Conservation (phyloP, 2,797 vertebrate species). For the Gymnodraco acuticeps region DNA sequence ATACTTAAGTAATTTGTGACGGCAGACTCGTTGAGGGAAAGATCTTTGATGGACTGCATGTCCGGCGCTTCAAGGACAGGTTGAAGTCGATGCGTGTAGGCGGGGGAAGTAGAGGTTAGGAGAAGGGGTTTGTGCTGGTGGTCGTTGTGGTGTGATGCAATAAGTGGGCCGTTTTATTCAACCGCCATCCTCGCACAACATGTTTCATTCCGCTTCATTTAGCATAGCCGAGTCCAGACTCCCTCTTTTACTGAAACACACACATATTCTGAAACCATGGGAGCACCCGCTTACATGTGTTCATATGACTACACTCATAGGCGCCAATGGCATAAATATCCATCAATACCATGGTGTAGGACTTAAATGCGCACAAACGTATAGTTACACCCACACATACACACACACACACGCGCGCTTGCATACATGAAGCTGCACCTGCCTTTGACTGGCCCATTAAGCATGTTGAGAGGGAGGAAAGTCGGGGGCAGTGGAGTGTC, state of each 20-base stretch:
- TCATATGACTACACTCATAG: constrained; percentile 48
- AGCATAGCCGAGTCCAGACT: constrained; percentile 31
- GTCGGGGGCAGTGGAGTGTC: constrained; percentile 74
- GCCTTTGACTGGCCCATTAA: constrained; percentile 74
- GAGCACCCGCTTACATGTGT: constrained; percentile 15
- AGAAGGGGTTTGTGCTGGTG: not conserved
- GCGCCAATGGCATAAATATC: constrained; percentile 44
- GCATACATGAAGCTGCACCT: constrained; percentile 47
- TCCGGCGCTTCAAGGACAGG: constrained; percentile 71
- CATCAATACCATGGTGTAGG: constrained; percentile 54
- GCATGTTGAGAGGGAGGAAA: constrained; percentile 68
- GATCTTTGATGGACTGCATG: constrained; percentile 69
- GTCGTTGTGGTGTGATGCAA: constrained; percentile 51
- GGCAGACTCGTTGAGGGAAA: constrained; percentile 58
- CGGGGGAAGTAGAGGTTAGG: constrained; percentile 12
- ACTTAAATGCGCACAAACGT: constrained; percentile 20
- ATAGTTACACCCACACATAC: too few species aligned
- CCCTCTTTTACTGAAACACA: constrained; percentile 30
- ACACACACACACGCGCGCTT: not conserved
- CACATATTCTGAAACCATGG: constrained; percentile 33
- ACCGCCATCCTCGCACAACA: constrained; percentile 63
- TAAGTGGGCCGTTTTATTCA: constrained; percentile 77
- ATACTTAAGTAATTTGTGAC: constrained; percentile 71
- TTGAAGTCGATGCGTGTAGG: constrained; percentile 24
- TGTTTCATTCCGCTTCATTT: constrained; percentile 71